Evolutionary conservation across 2,888 invertebrate species (phyloP), one percentile per base, ranked within the genome.

Genomic region (Heteromyza rotundicornis): DNA sequence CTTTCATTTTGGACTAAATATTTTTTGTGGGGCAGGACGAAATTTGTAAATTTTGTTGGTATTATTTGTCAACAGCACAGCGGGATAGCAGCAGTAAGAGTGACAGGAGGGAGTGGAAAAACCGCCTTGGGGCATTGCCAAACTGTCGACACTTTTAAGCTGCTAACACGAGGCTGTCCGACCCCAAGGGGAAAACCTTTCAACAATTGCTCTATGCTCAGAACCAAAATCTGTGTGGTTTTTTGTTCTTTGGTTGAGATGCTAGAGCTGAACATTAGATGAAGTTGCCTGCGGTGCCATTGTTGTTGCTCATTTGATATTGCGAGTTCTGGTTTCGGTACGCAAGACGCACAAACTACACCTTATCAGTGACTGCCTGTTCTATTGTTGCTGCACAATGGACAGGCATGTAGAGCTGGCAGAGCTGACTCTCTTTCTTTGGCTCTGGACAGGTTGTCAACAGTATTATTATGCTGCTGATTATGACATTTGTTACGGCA

Each of bases 1-100:
- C n/a, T n/a, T n/a, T n/a, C n/a, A n/a, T n/a, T n/a, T n/a, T n/a
- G n/a, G n/a, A n/a, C n/a, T n/a, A n/a, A n/a, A n/a, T n/a, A n/a
- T n/a, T n/a, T n/a, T n/a, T n/a, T n/a, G n/a, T n/a, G n/a, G n/a
- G n/a, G n/a, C n/a, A n/a, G n/a, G n/a, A n/a, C n/a, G n/a, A n/a
- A n/a, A n/a, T n/a, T n/a, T 8, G 32, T 12, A 5, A 32, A 32
- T 5, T 60, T 54, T 60, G 60, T 55, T 50, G 49, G 60, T 50
- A 60, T 60, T 60, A 56, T 60, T 60, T 60, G 60, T 40, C 60
- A 60, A 36, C 36, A 40, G 17, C 55, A 17, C 24, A 24, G 56
- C 55, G 54, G 50, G 36, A 32, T 5, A 12, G 32, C 32, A 32
- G 32, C 12, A 12, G 32, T 32, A 32, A 5, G 5, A 32, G 12